Evolutionary conservation across 2,113 vertebrate genomes (phyloP), one percentile per base, ranked within the genome.

Genomic region (Felis chaus): DNA sequence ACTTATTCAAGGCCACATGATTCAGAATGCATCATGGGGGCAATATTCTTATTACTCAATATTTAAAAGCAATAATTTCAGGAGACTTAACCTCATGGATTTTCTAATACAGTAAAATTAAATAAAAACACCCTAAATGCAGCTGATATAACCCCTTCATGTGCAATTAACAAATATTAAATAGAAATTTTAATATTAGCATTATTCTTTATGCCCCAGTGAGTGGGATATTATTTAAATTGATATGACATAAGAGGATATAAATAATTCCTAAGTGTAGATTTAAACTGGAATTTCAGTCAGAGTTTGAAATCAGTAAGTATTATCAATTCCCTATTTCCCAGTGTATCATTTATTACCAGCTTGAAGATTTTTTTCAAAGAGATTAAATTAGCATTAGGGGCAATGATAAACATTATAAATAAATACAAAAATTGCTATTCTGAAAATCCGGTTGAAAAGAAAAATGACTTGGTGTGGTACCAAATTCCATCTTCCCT

Each of bases 231-330:
- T 99, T 99, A 99, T 99, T 99, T 98, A 99, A 99, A 98, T 98
- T 98, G 98, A 99, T 99, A 98, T 98, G 98, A 98, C 98, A 99
- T 99, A 98, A 98, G 98, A 98, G 98, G 97, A 98, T 99, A 99
- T 99, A 99, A 99, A 99, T 99, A 99, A 99, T 99, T 99, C 97
- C 97, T 99, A 98, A 98, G 98, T 99, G 98, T 98, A 98, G 98
- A 97, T 98, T 98, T 98, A 99, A 98, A 98, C 98, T 98, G 96
- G 96, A 98, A 98, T 98, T 98, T 99, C 97, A 98, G 98, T 96
- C 95, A 97, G 95, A 98, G 98, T 96, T 97, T 98, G 97, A 99
- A 98, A 98, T 97, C 96, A 97, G 97, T 98, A 98, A 99, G 98
- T 96, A 98, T 98, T 98, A 99, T 98, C 98, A 98, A 98, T 98